Evolutionary conservation across 1,140 invertebrate genomes (phyloP), one percentile per base, ranked within the genome.

Genomic region (Leptinotarsa undecemlineata): DNA sequence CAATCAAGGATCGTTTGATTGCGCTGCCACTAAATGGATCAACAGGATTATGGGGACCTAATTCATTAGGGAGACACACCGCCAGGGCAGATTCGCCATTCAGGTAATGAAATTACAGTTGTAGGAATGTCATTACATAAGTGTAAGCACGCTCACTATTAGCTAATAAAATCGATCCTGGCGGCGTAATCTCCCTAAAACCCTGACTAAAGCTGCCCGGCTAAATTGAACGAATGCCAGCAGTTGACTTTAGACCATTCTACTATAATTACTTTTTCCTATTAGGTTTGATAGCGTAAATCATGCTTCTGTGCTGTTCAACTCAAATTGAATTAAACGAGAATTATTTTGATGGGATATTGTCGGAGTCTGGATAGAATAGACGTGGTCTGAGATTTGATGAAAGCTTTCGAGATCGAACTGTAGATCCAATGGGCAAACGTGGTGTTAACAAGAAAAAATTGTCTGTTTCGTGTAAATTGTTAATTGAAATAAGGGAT

Each of bases 51-150:
- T 42, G 51, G 75, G 77, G 72, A 74, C 68, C 74, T 81, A 79
- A 82, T 82, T 82, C 79, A 82, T 82, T 82, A 80, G 81, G 76
- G 79, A 81, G 78, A 78, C 79, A 78, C 79, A 82, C 79, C 76
- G 77, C 74, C 74, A 70, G 75, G 75, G 78, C 78, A 81, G 80
- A 82, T 82, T 82, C 80, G 81, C 79, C 78, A 81, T 76, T 76
- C 81, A 82, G 79, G 79, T 82, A 82, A 82, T 82, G 80, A 80
- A 80, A 82, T 82, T 82, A 82, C 79, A 82, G 77, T 78, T 82
- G 79, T 82, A 81, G 80, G 80, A 82, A 82, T 79, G 81, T 82
- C 79, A 82, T 82, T 82, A 82, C 81, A 80, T 82, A 82, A 82
- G 79, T 82, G 81, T 82, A 82, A 80, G 78, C 81, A 80, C 79